Evolutionary conservation across 1,140 invertebrate genomes (phyloP).

Genomic region (Laupala kohalensis): DNA sequence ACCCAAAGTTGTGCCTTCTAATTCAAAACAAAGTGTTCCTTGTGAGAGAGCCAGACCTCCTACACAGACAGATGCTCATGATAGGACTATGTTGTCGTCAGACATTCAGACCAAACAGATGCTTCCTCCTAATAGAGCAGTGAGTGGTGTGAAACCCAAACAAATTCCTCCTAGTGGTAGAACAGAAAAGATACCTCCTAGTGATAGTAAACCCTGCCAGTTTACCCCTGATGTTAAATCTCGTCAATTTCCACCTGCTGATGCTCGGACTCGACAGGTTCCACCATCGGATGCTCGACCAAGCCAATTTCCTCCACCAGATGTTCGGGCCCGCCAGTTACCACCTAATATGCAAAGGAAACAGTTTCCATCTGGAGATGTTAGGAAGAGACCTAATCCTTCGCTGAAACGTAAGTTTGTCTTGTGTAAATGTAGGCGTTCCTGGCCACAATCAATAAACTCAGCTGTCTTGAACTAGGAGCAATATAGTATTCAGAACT

Average conservation of each 20-base stretch:
- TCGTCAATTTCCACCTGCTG: conserved; percentile 31
- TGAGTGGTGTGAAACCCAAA: conserved; percentile 28
- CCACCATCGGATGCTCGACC: conserved; percentile 32
- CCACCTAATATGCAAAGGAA: conserved; percentile 32
- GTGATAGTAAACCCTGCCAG: conserved; percentile 23
- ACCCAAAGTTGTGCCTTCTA: too few relatives aligned
- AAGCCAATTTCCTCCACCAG: conserved; percentile 35
- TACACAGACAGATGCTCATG: too few relatives aligned
- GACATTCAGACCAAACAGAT: conserved; percentile 25
- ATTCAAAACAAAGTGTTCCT: too few relatives aligned
- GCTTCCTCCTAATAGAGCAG: conserved; percentile 29
- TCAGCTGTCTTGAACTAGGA: too few relatives aligned
- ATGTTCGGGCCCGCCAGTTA: conserved; percentile 32
- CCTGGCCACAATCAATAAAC: too few relatives aligned
- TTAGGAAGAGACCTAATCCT: conserved; percentile 16
- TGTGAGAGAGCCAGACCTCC: too few relatives aligned
- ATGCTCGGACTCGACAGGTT: conserved; percentile 33
- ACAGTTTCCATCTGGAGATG: conserved; percentile 33
- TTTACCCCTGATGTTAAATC: conserved; percentile 31
- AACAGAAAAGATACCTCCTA: conserved; percentile 11
- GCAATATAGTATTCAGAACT: too few relatives aligned
- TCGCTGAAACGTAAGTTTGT: conserved; percentile 7
- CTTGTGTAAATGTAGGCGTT: too few relatives aligned
- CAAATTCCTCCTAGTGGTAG: conserved; percentile 30
- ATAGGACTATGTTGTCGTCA: too few relatives aligned